phyloP scores from a whole-genome alignment of 2,888 invertebrate genomes.

The Mongoloraphidia duomilia region DNA sequence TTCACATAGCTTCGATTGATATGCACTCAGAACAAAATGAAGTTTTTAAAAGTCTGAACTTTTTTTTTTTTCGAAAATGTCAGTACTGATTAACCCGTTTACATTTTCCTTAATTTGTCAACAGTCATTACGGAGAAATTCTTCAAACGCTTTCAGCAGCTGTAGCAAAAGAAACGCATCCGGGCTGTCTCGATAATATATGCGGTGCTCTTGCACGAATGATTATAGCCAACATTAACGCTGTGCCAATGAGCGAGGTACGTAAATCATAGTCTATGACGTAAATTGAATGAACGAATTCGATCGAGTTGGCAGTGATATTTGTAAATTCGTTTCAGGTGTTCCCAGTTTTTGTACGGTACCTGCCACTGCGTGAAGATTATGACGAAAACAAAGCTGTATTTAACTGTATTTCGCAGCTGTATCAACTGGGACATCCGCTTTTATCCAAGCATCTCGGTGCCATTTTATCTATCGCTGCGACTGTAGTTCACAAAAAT shows the following conservation, averaged over 20 bases:
- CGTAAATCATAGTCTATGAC: slow-evolving; percentile 13
- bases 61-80: neutral
- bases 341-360: slow-evolving; percentile 52
- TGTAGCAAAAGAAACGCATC: slow-evolving; percentile 47
- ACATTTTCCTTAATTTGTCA: neutral
- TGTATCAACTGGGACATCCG: slow-evolving; percentile 46
- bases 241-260: slow-evolving; percentile 55
- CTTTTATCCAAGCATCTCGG: slow-evolving; percentile 36
- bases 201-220: slow-evolving; percentile 63
- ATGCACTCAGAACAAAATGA: neutral
- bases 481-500: slow-evolving; percentile 40
- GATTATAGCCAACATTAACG: slow-evolving; percentile 45
- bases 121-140: slow-evolving; percentile 48
- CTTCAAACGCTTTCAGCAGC: slow-evolving; percentile 49
- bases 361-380: slow-evolving; percentile 59
- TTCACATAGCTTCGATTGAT: neutral
- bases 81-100: slow-evolving; percentile 13
- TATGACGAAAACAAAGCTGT: slow-evolving; percentile 58
- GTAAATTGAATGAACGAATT: slow-evolving; percentile 2
- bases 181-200: slow-evolving; percentile 58
- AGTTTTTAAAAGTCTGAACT: too few relatives aligned
- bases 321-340: slow-evolving; percentile 30
- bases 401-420: slow-evolving; percentile 44
- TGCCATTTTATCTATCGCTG: slow-evolving; percentile 37
- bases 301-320: neutral